Base-by-base conservation (phyloP, 2,888 invertebrate species). In the Subacronicta megacephala region DNA sequence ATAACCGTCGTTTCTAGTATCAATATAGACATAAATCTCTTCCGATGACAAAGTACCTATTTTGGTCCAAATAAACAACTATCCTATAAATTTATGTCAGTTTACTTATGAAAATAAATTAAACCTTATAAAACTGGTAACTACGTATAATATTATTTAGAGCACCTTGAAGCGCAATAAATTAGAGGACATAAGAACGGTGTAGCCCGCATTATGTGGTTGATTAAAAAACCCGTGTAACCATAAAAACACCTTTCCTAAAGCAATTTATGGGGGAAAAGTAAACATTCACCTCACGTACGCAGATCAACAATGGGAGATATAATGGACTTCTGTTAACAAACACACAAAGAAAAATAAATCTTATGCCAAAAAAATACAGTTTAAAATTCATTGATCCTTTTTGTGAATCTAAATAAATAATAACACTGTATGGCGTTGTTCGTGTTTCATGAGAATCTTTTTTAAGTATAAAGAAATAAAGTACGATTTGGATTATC, bases 281-380 rank as follows among this genome's bases (percentile, higher is more conserved):
- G 61, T 72, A 75, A 71, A 68, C 68, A 85, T 83, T 83, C 83
- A 55, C 45, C 75, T 83, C 85, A 83, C 84, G 83, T 77, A 67
- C 69, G 62, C 54, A 64, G 85, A 86, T 84, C 79, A n/a, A 80
- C 81, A 84, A 83, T 78, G 78, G 71, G 53, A 64, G 73, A 81
- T 83, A 84, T 80, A 83, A 82, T 73, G 72, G 64, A 63, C 78
- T 82, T 62, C 79, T 73, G 72, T 77, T 68, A 63, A 44, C 12
- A 52, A 52, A 29, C 1, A 23, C 6, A 53, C 51, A 60, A 52
- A 42, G 17, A n/a, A 67, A 70, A 46, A 38, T 60, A 50, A 52
- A 65, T 35, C 63, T 55, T 72, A 44, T 13, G 0, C 0, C 26
- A 18, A 2, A 3, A 6, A 0, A 0, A 26, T 45, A 52, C 16